phyloP scores from a whole-genome alignment of 1,140 invertebrate genomes.

The Drosophila kohkoa region DNA sequence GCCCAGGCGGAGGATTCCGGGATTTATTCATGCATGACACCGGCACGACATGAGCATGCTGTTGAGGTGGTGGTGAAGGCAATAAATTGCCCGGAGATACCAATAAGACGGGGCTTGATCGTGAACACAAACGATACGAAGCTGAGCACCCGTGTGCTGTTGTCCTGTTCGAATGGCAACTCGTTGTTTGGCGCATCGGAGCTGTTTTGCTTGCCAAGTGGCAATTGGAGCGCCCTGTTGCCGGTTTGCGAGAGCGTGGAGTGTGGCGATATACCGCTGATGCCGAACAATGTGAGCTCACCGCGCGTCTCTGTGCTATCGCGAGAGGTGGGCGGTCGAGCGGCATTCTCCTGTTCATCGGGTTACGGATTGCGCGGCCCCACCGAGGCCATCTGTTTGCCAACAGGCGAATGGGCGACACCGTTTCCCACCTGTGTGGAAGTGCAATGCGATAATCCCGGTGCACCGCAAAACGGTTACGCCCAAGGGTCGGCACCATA shows the following conservation, averaged over 20 bases:
- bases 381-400: slow-evolving; percentile 90
- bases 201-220: slow-evolving; percentile 91
- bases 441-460: slow-evolving; percentile 90
- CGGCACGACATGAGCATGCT: slow-evolving; percentile 91
- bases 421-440: slow-evolving; percentile 91
- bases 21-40: slow-evolving; percentile 92
- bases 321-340: slow-evolving; percentile 90
- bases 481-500: slow-evolving; percentile 90
- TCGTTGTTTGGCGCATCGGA: slow-evolving; percentile 90
- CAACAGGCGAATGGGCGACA: slow-evolving; percentile 92
- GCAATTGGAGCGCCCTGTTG: slow-evolving; percentile 92
- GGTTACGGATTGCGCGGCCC: slow-evolving; percentile 92
- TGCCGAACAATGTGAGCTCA: slow-evolving; percentile 85
- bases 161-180: slow-evolving; percentile 93
- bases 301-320: slow-evolving; percentile 90
- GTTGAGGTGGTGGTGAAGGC: slow-evolving; percentile 93
- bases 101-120: slow-evolving; percentile 89
- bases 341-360: slow-evolving; percentile 91
- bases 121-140: slow-evolving; percentile 89
- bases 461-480: slow-evolving; percentile 90
- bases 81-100: slow-evolving; percentile 90
- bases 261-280: slow-evolving; percentile 89
- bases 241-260: slow-evolving; percentile 93
- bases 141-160: slow-evolving; percentile 90
- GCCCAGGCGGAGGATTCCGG: slow-evolving; percentile 93